Evolutionary conservation across 2,113 vertebrate genomes (phyloP), one percentile per base, ranked within the genome.

Genomic region (Eptesicus fuscus): DNA sequence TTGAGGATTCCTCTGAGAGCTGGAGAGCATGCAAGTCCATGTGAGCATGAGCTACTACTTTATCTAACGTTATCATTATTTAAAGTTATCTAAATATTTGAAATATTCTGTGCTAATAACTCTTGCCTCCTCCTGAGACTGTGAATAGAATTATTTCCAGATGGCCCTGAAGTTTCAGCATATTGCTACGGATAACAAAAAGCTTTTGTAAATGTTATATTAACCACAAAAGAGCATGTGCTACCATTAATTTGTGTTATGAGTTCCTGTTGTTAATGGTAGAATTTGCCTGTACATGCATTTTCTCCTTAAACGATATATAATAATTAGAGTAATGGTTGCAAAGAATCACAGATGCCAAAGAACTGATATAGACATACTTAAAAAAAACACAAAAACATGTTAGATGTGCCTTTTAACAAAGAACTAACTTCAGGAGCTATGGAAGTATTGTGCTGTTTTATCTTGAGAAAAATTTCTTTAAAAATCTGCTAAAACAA

Each of bases 161-260:
- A 70, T 97, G 96, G 93, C 90, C 76, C 86, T 35, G 82, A 84
- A 96, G 90, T 77, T 90, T 96, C 59, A 96, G 47, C 95, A 94
- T 95, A 97, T 91, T 96, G 92, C 96, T 91, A 95, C 93, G 97
- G 96, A 97, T 96, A 96, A 98, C 97, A 96, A 90, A 96, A 95
- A 97, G 95, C 95, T 95, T 96, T 95, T 97, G 96, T 97, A 96
- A 96, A 97, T 97, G 94, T 97, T 97, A 96, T 80, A 97, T 96
- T 97, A 97, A 95, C 96, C 96, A 95, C 97, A 95, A 93, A 96
- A 92, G 90, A 83, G 69, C 76, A 88, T 94, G 92, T 92, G 92
- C 93, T 97, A 83, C 93, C 85, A 90, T 97, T 97, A 96, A 97
- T 97, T 97, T 96, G 88, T 71, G 44, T 96, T 87, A 95, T 91